Conservation (phyloP, 1,140 invertebrate species). For the Lordiphosa stackelbergi region DNA sequence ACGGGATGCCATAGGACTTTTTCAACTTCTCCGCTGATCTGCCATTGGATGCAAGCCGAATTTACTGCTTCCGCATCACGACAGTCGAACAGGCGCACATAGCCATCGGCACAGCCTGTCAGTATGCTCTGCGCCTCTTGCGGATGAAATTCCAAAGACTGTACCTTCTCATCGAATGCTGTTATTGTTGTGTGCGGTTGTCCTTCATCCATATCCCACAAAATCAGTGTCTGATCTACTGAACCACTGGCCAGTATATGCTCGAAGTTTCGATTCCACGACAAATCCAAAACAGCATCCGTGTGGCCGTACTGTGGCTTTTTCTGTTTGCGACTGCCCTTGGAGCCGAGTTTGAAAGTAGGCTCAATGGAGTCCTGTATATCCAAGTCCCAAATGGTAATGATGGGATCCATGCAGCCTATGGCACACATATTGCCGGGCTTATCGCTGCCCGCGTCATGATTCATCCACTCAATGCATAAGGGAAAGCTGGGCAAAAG, state of each 20-base stretch:
- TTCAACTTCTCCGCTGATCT: slow-evolving; percentile 89
- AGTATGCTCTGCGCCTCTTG: slow-evolving; percentile 88
- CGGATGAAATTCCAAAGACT: slow-evolving; percentile 92
- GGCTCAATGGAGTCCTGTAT: slow-evolving; percentile 93
- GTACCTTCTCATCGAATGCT: slow-evolving; percentile 89
- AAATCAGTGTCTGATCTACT: slow-evolving; percentile 90
- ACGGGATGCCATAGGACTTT: slow-evolving; percentile 88
- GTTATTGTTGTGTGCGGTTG: slow-evolving; percentile 85
- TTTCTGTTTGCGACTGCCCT: slow-evolving; percentile 86
- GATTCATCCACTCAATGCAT: slow-evolving; percentile 94
- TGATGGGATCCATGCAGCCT: slow-evolving; percentile 93
- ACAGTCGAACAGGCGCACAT: slow-evolving; percentile 88
- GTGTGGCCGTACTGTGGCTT: slow-evolving; percentile 86
- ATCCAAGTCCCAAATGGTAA: slow-evolving; percentile 97
- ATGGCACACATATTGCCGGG: slow-evolving; percentile 92
- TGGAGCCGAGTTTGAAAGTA: slow-evolving; percentile 87
- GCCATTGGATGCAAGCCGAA: slow-evolving; percentile 83
- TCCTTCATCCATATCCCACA: slow-evolving; percentile 94
- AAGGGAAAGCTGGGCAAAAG: slow-evolving; percentile 91
- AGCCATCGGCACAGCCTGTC: slow-evolving; percentile 84
- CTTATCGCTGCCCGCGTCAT: slow-evolving; percentile 81
- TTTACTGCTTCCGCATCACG: slow-evolving; percentile 79
- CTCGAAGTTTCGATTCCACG: slow-evolving; percentile 91
- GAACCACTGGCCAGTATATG: slow-evolving; percentile 95
- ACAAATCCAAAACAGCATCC: slow-evolving; percentile 93